Evolutionary conservation across 1,140 invertebrate genomes (phyloP), one percentile per base, ranked within the genome.

Genomic region (Phortica variegata): DNA sequence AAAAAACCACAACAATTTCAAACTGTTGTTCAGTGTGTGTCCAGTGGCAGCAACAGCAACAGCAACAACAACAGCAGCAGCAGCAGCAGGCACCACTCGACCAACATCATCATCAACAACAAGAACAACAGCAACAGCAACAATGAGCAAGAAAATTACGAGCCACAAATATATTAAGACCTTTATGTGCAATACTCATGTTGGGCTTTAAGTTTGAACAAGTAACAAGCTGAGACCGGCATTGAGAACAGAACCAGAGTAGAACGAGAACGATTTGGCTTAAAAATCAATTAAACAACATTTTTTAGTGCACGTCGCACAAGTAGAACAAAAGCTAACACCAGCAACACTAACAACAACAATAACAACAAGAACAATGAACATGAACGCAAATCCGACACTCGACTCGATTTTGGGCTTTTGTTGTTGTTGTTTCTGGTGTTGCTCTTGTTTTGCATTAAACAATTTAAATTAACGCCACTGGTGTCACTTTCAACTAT

Each of bases 381-480:
- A n/a, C n/a, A n/a, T n/a, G n/a, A n/a, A 52, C 34, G 36, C 49
- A 44, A 47, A 54, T 56, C 62, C 59, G 59, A 45, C 51, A 40
- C 45, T 52, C 50, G 36, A 53, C 52, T 46, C 68, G 63, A 66
- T 66, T 68, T 43, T 46, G 58, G 63, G 46, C 54, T 33, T 54
- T 43, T 49, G 16, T 37, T 41, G 18, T 32, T 36, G 33, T 36
- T 36, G 33, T 13, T 52, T 18, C 29, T 55, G 44, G 16, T 47
- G 38, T 10, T 43, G 38, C 16, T 54, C 21, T 34, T 54, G 36
- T 21, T 46, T 37, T 43, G 65, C 58, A 71, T 65, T 70, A 65
- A 71, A 66, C 66, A 70, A 70, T 70, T 70, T 70, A 70, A 70
- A 70, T 70, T 71, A 70, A 70, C 66, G 66, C 66, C 66, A 66